Percentiles rank a stretch among this genome's conserved stretches.
Evolutionary conservation across 2,888 invertebrate species (phyloP).

Genomic region (Hemaris fuciformis): DNA sequence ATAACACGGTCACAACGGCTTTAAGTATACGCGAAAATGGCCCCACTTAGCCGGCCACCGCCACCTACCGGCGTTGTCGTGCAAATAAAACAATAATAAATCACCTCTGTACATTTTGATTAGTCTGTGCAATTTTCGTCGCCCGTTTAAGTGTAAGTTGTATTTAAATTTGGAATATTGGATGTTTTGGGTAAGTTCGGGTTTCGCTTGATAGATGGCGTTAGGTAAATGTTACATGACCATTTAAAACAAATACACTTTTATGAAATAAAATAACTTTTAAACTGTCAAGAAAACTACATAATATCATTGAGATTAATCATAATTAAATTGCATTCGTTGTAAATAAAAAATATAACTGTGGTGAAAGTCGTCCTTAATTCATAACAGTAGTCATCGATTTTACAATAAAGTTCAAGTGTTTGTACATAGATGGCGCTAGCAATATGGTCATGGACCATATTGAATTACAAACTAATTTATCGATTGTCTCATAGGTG

Average conservation of each 20-base stretch:
- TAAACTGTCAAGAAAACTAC: neutral
- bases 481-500: neutral
- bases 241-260: constrained; percentile 19
- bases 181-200: neutral
- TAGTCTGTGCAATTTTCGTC: constrained; percentile 6
- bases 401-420: neutral
- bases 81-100: constrained; percentile 51
- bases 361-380: no score
- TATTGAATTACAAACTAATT: constrained; percentile 4
- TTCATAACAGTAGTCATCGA: neutral
- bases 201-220: constrained; percentile 39
- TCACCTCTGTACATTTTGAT: constrained; percentile 48
- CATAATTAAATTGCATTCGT: neutral
- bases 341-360: no score
- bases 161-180: constrained; percentile 7
- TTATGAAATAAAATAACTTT: neutral
- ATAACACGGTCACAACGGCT: constrained; percentile 67
- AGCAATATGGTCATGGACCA: constrained; percentile 35
- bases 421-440: constrained; percentile 23
- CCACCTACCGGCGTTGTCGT: constrained; percentile 56
- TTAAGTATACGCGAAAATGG: constrained; percentile 66
- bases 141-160: constrained; percentile 5
- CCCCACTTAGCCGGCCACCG: constrained; percentile 63
- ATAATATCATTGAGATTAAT: neutral
- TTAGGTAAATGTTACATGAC: constrained; percentile 39